Conservation (phyloP, 2,888 invertebrate species). For the Zaprionus lineosus region DNA sequence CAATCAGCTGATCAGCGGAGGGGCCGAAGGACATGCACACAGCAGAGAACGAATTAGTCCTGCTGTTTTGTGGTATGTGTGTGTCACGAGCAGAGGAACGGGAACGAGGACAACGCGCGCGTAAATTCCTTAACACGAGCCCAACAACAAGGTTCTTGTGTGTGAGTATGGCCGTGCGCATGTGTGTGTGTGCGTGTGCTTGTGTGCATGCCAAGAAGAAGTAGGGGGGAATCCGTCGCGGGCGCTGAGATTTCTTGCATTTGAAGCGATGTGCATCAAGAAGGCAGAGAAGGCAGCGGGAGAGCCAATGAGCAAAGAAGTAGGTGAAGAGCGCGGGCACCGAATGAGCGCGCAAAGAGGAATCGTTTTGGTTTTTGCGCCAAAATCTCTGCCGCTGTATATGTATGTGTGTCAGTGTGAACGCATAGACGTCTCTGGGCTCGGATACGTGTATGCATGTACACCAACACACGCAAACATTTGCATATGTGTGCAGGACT, state of each 20-base stretch:
- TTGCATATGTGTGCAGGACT: conserved; percentile 53
- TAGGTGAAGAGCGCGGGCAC: conserved; percentile 67
- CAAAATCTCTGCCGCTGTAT: conserved; percentile 51
- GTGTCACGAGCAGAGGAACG: conserved; percentile 59
- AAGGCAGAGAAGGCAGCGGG: conserved; percentile 12
- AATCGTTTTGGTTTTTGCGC: conserved; percentile 71
- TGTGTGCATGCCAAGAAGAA: conserved; percentile 9
- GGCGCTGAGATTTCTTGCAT: conserved; percentile 67
- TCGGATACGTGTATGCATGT: too few relatives aligned
- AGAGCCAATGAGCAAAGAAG: conserved; percentile 52
- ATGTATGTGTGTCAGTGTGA: conserved; percentile 34
- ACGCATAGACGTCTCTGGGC: too few relatives aligned
- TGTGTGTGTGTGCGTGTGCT: conserved; percentile 1
- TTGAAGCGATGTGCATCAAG: conserved; percentile 44
- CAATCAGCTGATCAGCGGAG: conserved; percentile 67
- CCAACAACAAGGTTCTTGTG: conserved; percentile 25
- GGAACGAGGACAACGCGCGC: conserved; percentile 66
- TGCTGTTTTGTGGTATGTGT: conserved; percentile 68
- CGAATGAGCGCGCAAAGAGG: conserved; percentile 58
- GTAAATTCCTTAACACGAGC: conserved; percentile 76
- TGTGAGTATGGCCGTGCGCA: conserved; percentile 6
- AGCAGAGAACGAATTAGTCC: conserved; percentile 68
- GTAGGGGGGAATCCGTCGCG: conserved; percentile 41
- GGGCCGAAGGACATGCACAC: conserved; percentile 67
- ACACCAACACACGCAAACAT: conserved; percentile 25